Evolutionary conservation across 2,113 vertebrate genomes (phyloP), one percentile per base, ranked within the genome.

Genomic region (Porphyrio hochstetteri): DNA sequence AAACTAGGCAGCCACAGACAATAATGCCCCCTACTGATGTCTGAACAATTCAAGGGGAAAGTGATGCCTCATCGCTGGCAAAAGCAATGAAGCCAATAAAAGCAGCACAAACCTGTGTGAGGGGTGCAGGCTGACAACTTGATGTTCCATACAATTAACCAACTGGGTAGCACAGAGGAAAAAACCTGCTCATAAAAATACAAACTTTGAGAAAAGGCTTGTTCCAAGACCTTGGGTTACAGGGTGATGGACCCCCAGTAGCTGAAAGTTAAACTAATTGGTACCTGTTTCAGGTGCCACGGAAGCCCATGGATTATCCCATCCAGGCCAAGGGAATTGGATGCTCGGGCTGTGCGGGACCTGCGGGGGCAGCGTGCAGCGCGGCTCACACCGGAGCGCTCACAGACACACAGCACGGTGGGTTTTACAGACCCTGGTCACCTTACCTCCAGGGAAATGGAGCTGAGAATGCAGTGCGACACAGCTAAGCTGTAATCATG

Each of bases 1-100:
- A 86, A 29, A 40, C 50, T 11, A 74, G 48, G 38, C 83, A 94
- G 79, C 40, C 52, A 77, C 74, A 86, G 88, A 56, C 91, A 93
- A 91, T 82, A 80, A 96, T 93, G 94, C 87, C 95, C 94, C 89
- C 94, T 96, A 55, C 92, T 93, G 95, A 90, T 82, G 38, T 9
- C 19, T 76, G 63, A 85, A 40, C 31, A 57, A 29, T 64, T 91
- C 71, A 28, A 76, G 19, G 31, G 12, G 38, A 82, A 86, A 70
- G 56, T 5, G 4, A 17, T 16, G 36, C 72, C 82, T 93, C 83
- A 72, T 21, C 79, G 59, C 11, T 6, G 4, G 29, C 24, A 57
- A n/a, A 76, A 25, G 63, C 36, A 72, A 38, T 3, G 10, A 55
- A 61, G 40, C 35, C 7, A 5, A 36, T 25, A 53, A 5, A 33